Base-by-base conservation (phyloP, 2,113 vertebrate genomes). In the Anoura caudifer region DNA sequence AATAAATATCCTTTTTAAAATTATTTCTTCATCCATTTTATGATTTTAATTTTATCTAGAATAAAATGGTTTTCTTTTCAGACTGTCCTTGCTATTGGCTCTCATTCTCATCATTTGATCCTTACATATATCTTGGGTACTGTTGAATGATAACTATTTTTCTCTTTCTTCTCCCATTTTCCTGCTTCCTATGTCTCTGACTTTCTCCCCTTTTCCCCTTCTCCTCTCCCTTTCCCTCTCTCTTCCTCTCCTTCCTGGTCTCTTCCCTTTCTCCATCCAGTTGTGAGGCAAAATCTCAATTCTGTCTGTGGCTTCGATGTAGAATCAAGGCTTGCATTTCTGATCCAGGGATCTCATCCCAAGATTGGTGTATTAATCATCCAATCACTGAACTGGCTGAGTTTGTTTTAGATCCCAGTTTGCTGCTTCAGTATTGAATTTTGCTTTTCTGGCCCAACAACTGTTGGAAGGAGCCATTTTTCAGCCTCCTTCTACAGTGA, bases 1-100 rank as follows among this genome's bases (percentile, higher is more conserved):
- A 26, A 72, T 33, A 94, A 89, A 81, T 84, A 70, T 73, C 77
- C 63, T 83, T 72, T 47, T 56, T 95, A 50, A 87, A 88, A 88
- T 80, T 61, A 38, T 91, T 69, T 95, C 52, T 88, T 24, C 59
- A 65, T 85, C 36, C n/a, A 56, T 80, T 96, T 81, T 26, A 54
- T 41, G 24, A 82, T 82, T 94, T 93, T 77, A 59, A 50, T 76
- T 82, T 93, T 22, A 88, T 76, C 43, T 95, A 69, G 31, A 87
- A 87, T 80, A n/a, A 95, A 84, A 63, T 75, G 33, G 7, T 19
- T 95, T 93, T 15, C 9, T 70, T 95, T 93, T 81, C 15, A 56
- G 70, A 52, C 33, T 73, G n/a, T 76, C 77, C 50, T 1, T 73
- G 90, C 28, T 26, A 4, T 63, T 88, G 72, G 43, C 61, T 81